Evolutionary conservation across 1,140 invertebrate genomes (phyloP).

Genomic region (Cataglyphis hispanica): DNA sequence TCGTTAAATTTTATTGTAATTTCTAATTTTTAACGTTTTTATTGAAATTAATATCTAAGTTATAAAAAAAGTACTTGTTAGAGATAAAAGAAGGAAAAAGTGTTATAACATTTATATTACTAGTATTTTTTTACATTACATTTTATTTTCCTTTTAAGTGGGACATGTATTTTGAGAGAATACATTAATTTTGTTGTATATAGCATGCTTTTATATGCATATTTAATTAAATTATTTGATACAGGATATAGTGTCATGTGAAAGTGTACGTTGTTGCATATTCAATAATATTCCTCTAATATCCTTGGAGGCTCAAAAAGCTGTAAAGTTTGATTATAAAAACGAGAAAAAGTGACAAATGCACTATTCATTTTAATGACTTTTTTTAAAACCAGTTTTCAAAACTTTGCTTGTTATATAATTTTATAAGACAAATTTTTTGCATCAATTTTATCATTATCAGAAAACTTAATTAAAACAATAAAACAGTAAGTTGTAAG

Average conservation of each 20-base stretch:
- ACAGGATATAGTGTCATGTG: background rate
- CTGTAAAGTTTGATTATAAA: slow-evolving; percentile 51
- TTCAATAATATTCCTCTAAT: slow-evolving; percentile 34
- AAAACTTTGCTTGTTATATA: slow-evolving; percentile 34
- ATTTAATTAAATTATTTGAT: slow-evolving; percentile 21
- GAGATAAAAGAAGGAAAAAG: background rate
- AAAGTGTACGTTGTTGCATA: slow-evolving; percentile 23
- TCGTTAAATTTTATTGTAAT: background rate
- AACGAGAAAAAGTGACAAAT: slow-evolving; percentile 47
- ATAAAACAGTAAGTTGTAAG: background rate
- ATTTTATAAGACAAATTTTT: background rate
- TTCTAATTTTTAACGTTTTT: background rate
- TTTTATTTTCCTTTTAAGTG: background rate
- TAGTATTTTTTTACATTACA: background rate
- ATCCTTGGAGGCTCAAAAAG: background rate
- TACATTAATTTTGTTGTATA: slow-evolving; percentile 13
- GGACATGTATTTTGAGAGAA: background rate
- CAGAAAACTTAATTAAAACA: slow-evolving; percentile 25
- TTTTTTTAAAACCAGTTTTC: slow-evolving; percentile 11
- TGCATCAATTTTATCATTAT: background rate
- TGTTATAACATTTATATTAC: background rate
- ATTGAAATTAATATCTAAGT: background rate
- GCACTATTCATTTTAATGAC: slow-evolving; percentile 28
- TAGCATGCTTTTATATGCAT: background rate
- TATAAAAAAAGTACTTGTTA: background rate